Evolutionary conservation across 2,888 invertebrate genomes (phyloP), one percentile per base, ranked within the genome.

Genomic region (Ectobius pallidus): DNA sequence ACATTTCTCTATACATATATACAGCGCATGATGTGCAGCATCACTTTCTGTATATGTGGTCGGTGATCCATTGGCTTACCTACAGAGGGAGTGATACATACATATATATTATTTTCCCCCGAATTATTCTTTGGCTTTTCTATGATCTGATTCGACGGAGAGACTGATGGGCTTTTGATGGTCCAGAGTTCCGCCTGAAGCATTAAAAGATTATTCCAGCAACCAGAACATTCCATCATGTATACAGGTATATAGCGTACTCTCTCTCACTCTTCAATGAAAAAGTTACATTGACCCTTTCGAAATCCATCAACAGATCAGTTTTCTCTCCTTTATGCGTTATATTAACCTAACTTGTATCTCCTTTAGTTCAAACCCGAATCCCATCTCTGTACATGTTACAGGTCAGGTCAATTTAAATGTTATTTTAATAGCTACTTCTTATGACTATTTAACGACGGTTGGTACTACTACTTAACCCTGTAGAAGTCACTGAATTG

Each of bases 291-390:
- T 72, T 72, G 72, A 69, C 72, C 72, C 46, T 65, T 68, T 58
- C 61, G 71, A 44, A 72, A 82, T 82, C 81, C 81, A 82, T 82
- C 82, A 82, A 81, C 77, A 79, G 80, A 77, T 77, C 80, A 52
- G 67, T 73, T 70, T 65, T 73, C 73, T 42, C 70, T 70, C 63
- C 69, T 69, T 32, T 58, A 58, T 58, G n/a, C 58, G 25, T 58
- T 16, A 58, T 65, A 68, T 72, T 72, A 72, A 80, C 46, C 18
- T 18, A 22, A 18, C 25, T 25, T 49, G 2, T 18, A 2, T 9
- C 3, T 20, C 49, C 49, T 25, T 6, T 34, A 55, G 16, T 25
- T 65, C 65, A 65, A 65, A 65, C 65, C 25, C n/a, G 46, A 46
- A 20, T 16, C 39, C 27, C n/a, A 25, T n/a, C 27, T 30, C 32